Conservation (phyloP, 2,888 invertebrate species). For the Coenonympha arcania region DNA sequence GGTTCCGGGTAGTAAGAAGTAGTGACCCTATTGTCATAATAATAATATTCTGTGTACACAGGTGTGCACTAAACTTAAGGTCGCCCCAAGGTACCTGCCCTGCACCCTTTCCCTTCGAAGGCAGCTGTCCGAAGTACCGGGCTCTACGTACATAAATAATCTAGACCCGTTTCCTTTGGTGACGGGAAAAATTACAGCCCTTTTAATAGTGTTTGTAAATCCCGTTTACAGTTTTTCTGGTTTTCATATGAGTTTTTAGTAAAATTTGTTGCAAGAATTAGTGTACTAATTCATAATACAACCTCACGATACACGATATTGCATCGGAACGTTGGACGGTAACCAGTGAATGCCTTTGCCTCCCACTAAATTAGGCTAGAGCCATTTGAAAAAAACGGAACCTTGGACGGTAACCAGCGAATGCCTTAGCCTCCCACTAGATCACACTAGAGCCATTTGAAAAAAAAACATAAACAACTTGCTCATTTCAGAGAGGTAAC, state of each 20-base stretch:
- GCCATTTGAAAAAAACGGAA: not conserved
- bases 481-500: too few relatives aligned
- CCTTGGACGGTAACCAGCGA: too few relatives aligned
- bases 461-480: too few relatives aligned
- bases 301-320: not conserved
- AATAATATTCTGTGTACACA: not conserved
- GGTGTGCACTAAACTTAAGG: conserved; percentile 14
- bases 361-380: not conserved
- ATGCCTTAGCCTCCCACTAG: too few relatives aligned
- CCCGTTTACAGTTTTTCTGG: not conserved
- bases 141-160: conserved; percentile 46
- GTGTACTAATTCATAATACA: not conserved
- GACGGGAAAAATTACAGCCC: conserved; percentile 13
- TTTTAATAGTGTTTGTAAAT: conserved; percentile 15
- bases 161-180: conserved; percentile 9
- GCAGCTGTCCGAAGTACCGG: conserved; percentile 47
- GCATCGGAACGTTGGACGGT: not conserved
- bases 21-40: not conserved
- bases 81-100: conserved; percentile 29
- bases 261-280: too few relatives aligned
- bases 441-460: too few relatives aligned
- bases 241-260: too few relatives aligned
- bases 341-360: not conserved
- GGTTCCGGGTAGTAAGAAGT: too few relatives aligned
- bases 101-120: conserved; percentile 51